Conservation (phyloP, 2,888 invertebrate genomes). For the Athalia rosae region DNA sequence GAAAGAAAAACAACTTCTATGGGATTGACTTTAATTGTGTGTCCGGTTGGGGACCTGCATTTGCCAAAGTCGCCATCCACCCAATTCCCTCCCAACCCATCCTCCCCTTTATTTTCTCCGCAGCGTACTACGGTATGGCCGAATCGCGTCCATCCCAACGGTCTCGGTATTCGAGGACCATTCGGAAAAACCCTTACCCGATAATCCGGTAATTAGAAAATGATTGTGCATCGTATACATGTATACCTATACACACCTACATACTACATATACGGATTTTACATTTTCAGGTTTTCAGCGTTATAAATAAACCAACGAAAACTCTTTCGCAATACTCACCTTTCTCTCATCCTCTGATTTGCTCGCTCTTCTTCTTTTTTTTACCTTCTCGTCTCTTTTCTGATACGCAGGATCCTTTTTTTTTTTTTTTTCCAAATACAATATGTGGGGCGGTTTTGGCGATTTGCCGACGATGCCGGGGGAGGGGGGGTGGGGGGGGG, state of each 20-base stretch:
- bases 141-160: background rate
- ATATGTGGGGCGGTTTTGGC: too few relatives aligned
- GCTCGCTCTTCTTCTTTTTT: background rate
- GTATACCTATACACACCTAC: background rate
- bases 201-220: constrained; percentile 68
- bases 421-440: too few relatives aligned
- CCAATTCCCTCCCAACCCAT: constrained; percentile 8
- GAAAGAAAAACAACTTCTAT: constrained; percentile 71
- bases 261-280: too few relatives aligned
- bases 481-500: too few relatives aligned
- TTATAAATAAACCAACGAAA: too few relatives aligned
- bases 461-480: too few relatives aligned
- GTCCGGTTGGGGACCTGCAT: constrained; percentile 32
- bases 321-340: too few relatives aligned
- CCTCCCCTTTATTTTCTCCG: background rate
- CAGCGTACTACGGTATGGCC: background rate
- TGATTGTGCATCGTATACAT: constrained; percentile 53
- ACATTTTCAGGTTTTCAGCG: too few relatives aligned
- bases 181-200: constrained; percentile 51
- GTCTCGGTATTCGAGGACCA: constrained; percentile 1
- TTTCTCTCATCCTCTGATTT: background rate
- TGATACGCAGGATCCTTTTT: too few relatives aligned
- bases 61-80: constrained; percentile 35
- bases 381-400: background rate
- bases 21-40: constrained; percentile 69